Conservation (phyloP, 1,140 invertebrate species). For the Stegodyphus mimosarum region DNA sequence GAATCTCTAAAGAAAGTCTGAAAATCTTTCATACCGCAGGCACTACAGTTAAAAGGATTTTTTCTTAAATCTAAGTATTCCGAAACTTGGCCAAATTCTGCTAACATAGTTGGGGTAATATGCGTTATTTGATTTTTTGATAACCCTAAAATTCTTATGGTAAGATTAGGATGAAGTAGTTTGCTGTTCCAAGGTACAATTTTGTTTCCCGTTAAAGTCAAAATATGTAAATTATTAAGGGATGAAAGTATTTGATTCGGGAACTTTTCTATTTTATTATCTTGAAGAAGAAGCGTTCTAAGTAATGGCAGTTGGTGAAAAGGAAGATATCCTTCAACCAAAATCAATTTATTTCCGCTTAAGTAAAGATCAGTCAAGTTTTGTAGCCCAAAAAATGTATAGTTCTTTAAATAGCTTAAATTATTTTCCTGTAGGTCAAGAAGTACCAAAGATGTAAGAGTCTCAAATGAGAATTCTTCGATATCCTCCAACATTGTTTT, state of each 20-base stretch:
- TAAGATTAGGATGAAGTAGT: constrained; percentile 1
- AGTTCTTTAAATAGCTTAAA: constrained; percentile 9
- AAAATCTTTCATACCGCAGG: constrained; percentile 51
- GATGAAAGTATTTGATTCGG: constrained; percentile 69
- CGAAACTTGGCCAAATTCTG: constrained; percentile 70
- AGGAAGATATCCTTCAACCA: not conserved
- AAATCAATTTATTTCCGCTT: not conserved
- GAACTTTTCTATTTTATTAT: constrained; percentile 71
- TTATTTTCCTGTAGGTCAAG: not conserved
- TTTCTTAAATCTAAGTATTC: constrained; percentile 69
- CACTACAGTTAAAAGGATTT: constrained; percentile 72
- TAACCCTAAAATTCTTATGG: constrained; percentile 61
- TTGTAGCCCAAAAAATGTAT: constrained; percentile 3
- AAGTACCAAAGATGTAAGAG: constrained; percentile 8
- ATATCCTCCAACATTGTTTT: not conserved
- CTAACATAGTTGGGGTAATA: constrained; percentile 71
- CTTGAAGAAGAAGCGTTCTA: constrained; percentile 69
- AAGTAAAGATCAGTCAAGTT: constrained; percentile 17
- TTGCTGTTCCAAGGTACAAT: constrained; percentile 29
- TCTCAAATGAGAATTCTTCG: constrained; percentile 44
- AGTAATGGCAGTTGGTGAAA: constrained; percentile 67
- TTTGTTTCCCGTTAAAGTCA: constrained; percentile 63
- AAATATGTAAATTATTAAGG: constrained; percentile 65
- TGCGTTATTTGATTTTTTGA: constrained; percentile 72
- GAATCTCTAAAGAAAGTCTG: constrained; percentile 2